phyloP scores from a whole-genome alignment of 2,888 invertebrate species.

The Megaustenia siamemsis region DNA sequence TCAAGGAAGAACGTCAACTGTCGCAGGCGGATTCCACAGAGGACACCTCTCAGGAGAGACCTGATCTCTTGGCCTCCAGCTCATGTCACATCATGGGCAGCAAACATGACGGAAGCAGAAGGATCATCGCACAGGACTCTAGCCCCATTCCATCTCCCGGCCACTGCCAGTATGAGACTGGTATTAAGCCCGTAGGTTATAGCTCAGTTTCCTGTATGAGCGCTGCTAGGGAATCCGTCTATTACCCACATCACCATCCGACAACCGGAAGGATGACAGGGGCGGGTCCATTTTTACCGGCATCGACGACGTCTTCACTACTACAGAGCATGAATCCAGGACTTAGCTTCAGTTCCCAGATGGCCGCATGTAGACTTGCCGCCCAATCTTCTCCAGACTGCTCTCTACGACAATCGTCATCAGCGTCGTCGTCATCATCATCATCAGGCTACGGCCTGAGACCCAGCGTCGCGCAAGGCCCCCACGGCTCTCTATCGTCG shows the following conservation, averaged over 20 bases:
- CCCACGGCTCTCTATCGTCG: constrained; percentile 70
- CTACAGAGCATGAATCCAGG: constrained; percentile 50
- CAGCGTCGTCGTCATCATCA: constrained; percentile 57
- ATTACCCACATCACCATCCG: constrained; percentile 74
- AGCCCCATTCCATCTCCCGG: constrained; percentile 57
- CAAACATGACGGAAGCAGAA: constrained; percentile 60
- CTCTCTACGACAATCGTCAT: constrained; percentile 66
- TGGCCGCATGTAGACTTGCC: constrained; percentile 59
- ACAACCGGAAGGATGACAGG: constrained; percentile 50
- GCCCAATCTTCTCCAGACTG: constrained; percentile 62
- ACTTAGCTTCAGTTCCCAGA: constrained; percentile 63
- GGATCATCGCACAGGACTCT: constrained; percentile 55
- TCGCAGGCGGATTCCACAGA: constrained; percentile 49
- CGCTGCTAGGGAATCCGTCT: constrained; percentile 66
- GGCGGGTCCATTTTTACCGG: constrained; percentile 50
- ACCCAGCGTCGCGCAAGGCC: constrained; percentile 64
- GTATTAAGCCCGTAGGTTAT: constrained; percentile 34
- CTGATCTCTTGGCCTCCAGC: constrained; percentile 58
- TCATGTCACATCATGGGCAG: constrained; percentile 48
- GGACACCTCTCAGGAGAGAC: constrained; percentile 42
- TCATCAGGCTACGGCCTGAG: constrained; percentile 71
- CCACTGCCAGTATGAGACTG: constrained; percentile 68
- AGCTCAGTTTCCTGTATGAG: constrained; percentile 42
- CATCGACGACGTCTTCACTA: constrained; percentile 44
- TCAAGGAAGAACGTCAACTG: constrained; percentile 46